Conservation (phyloP, 2,888 invertebrate species). For the Pecten maximus region DNA sequence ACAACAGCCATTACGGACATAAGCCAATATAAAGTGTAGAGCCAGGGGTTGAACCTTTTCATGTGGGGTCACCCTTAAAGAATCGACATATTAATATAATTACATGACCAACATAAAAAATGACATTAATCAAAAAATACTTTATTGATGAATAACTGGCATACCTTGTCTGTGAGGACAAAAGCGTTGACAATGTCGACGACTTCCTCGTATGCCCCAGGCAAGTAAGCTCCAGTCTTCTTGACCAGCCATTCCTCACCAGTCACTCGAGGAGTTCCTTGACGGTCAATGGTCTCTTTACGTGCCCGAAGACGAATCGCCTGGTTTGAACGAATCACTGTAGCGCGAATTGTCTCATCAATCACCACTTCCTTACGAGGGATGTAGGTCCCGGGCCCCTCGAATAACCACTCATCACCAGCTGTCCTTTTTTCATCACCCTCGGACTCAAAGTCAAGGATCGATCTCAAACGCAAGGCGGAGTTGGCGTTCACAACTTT, state of each 20-base stretch:
- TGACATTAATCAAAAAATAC: too few species aligned
- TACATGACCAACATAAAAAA: too few species aligned
- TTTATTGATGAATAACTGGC: too few species aligned
- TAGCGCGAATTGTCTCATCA: constrained; percentile 82
- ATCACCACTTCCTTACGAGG: constrained; percentile 84
- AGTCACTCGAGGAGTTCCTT: constrained; percentile 71
- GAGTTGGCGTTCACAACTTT: constrained; percentile 83
- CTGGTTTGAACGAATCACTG: constrained; percentile 83
- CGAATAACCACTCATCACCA: constrained; percentile 84
- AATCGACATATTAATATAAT: too few species aligned
- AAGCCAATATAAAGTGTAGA: too few species aligned
- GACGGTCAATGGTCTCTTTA: constrained; percentile 82
- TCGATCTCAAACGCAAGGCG: constrained; percentile 83
- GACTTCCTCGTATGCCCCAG: constrained; percentile 84
- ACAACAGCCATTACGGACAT: too few species aligned
- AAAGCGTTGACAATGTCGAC: constrained; percentile 83
- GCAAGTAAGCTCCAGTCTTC: constrained; percentile 84
- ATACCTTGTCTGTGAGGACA: constrained; percentile 84
- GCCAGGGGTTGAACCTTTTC: too few species aligned
- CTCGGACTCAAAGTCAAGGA: constrained; percentile 83
- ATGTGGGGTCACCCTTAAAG: too few species aligned
- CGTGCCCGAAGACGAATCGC: constrained; percentile 83
- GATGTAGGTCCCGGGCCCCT: constrained; percentile 84
- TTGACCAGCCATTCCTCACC: constrained; percentile 84
- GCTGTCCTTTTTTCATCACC: constrained; percentile 80